Evolutionary conservation across 2,888 invertebrate species (phyloP), one percentile per base, ranked within the genome.

Genomic region (Neoaliturus tenellus): DNA sequence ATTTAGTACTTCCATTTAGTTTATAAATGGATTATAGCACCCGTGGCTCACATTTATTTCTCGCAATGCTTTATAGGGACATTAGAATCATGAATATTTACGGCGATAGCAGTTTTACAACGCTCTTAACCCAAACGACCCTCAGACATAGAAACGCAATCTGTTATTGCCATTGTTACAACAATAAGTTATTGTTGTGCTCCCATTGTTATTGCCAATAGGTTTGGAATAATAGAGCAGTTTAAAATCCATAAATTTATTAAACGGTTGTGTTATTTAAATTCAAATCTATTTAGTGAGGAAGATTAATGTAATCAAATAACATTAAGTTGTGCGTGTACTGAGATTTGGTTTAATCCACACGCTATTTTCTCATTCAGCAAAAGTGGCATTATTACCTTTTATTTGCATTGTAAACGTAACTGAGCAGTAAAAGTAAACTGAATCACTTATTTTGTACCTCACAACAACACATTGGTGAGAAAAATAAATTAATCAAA

Each of bases 71-170:
- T 62, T 62, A 62, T 62, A 31, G 62, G 28, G 31, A 62, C 62
- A 62, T 62, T 62, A 62, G 62, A 62, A 62, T 62, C 62, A 62
- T 25, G 62, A 62, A 62, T 62, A 62, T 62, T 62, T 62, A 62
- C 62, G 62, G 14, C 62, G 14, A 25, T 14, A 62, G 28, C 62
- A 28, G 62, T 62, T 62, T 62, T 62, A 62, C 62, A 62, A 17
- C 28, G 28, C 62, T 62, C 62, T 62, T 62, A 62, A n/a, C 31
- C 62, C 62, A 31, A 62, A 62, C 62, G 62, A 62, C 28, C 62
- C 62, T 25, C 62, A 28, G 62, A 31, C 62, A 62, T 62, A 8
- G 28, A 28, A 62, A 62, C 28, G 62, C 62, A 62, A 62, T 62
- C 62, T 62, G 62, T 28, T 62, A 62, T 62, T 62, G 31, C 31